Evolutionary conservation across 1,140 invertebrate genomes (phyloP), one percentile per base, ranked within the genome.

Genomic region (Aradophagus sp.): DNA sequence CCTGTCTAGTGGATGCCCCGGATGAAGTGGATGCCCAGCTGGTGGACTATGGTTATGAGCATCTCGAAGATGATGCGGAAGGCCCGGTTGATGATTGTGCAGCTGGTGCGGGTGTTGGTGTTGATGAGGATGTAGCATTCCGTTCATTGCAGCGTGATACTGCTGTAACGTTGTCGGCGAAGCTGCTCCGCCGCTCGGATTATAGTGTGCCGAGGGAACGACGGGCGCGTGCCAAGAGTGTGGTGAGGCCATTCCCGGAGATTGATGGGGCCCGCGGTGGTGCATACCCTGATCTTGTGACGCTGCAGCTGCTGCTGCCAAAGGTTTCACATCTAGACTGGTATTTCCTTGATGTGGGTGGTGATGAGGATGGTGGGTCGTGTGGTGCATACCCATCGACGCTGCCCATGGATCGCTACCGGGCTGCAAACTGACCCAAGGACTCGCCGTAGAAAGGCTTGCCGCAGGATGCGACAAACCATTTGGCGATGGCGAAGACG

Each of bases 181-280:
- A 1, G 90, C 90, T 2, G 88, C 89, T n/a, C 91, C 91, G 4
- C 89, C 89, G 38, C 85, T 83, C 7, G 89, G 89, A 29, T 91
- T 92, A 77, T 94, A 94, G 76, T 95, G 93, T 20, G 92, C 91
- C 58, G 92, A 90, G 27, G 91, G 89, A n/a, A 91, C 90, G 27
- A 94, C 93, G 32, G 93, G 93, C 65, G 93, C 91, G 84, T 95
- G 93, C 93, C 93, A 95, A 55, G 91, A 89, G 78, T 93, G 91
- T 8, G 91, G 90, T 38, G 91, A 91, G 7, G 88, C 88, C 89
- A 91, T 89, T 67, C 90, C 89, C 76, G 86, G 83, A 20, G 87
- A 86, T 34, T 87, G 85, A 41, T 87, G 84, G 2, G 87, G 83
- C 5, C 80, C 84, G 5, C 79, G 78, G 66, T 83, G 79, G 63